Base-by-base conservation (phyloP, 2,797 vertebrate species). In the Nannoperca obscura region DNA sequence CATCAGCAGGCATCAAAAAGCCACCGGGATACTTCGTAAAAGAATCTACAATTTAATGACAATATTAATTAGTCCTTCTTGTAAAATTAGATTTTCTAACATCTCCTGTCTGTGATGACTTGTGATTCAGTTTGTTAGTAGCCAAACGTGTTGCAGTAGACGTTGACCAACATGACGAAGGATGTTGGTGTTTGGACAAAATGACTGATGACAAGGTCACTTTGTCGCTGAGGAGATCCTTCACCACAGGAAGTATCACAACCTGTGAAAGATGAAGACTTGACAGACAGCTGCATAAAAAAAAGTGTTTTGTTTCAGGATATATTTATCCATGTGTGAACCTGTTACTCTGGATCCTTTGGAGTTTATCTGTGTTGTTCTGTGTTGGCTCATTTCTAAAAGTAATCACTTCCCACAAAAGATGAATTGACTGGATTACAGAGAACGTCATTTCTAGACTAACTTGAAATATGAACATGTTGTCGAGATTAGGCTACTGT, bases 61-160 rank as follows among this genome's bases (percentile, higher is more conserved):
- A 47, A 47, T 8, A n/a, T n/a, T 49, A 47, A 10, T n/a, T n/a
- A 6, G n/a, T 10, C 19, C 3, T 58, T n/a, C 20, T 40, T 22
- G 20, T 22, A 9, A 17, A 27, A 27, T 1, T 17, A 34, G 2
- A 14, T 12, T 0, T 42, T 63, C 4, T 58, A 13, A 19, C 2
- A 22, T 38, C 24, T n/a, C n/a, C 2, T 59, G 17, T 15, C 4
- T 5, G 38, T 64, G 15, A n/a, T 2, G 5, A 47, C 30, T 19
- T 22, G 13, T 38, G 66, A 50, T 53, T 72, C 38, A 9, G 38
- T 60, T 4, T 81, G 76, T 84, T 82, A 80, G 71, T 8, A 5
- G 64, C 71, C 65, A 87, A 80, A 82, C 78, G 40, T 20, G 63
- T 20, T 13, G n/a, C 22, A 44, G 19, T 15, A 46, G 67, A 59